phyloP scores from a whole-genome alignment of 1,140 invertebrate genomes.

The Popillia japonica region DNA sequence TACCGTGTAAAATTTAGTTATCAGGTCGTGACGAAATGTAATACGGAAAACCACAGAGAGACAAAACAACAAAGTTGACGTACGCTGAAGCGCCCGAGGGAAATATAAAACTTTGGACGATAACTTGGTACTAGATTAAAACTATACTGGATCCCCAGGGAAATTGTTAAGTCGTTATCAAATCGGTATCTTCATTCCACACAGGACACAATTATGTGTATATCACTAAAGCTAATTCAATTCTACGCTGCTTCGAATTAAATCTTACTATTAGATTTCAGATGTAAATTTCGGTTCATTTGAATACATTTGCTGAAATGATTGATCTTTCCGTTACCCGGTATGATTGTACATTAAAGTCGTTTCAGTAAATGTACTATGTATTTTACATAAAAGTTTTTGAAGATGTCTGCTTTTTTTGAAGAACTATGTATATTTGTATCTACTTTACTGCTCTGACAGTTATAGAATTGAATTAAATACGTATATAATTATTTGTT shows the following conservation, averaged over 20 bases:
- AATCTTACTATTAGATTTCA: not conserved
- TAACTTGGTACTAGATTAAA: slow-evolving; percentile 3
- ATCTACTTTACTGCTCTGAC: no score
- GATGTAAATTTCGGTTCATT: not conserved
- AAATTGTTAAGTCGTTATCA: slow-evolving; percentile 7
- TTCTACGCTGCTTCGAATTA: not conserved
- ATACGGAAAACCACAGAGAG: not conserved
- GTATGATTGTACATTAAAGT: not conserved
- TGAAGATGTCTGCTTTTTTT: not conserved
- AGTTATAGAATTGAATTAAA: no score
- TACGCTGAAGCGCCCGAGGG: not conserved
- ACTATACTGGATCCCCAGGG: slow-evolving; percentile 7
- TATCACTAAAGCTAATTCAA: not conserved
- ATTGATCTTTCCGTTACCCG: not conserved
- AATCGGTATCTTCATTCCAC: slow-evolving; percentile 10
- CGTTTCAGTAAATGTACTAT: not conserved
- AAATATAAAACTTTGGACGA: slow-evolving; percentile 19
- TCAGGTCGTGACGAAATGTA: not conserved
- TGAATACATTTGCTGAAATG: not conserved
- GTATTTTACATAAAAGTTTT: not conserved
- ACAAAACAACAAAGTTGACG: not conserved
- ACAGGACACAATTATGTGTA: slow-evolving; percentile 9
- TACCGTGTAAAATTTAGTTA: not conserved
- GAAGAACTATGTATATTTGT: no score
- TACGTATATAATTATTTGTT: no score